A percentile compares a stretch with the other conserved stretches of the same genome.
phyloP scores from a whole-genome alignment of 2,797 vertebrate genomes.

The Lepidocolaptes lacrymiger region DNA sequence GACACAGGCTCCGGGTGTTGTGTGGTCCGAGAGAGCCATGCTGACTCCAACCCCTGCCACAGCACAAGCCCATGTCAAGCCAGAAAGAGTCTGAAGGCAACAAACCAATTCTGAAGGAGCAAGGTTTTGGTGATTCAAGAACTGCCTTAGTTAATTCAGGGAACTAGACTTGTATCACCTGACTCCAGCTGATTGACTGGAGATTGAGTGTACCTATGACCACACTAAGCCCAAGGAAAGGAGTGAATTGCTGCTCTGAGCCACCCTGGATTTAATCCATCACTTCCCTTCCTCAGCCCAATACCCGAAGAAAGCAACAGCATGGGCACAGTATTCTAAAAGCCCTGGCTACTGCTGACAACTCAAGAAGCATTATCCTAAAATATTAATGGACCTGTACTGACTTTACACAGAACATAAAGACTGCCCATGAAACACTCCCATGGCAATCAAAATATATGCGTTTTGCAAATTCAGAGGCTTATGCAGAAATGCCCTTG shows the following conservation, averaged over 20 bases:
- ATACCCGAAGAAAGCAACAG: neutral
- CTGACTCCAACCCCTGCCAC: slow-evolving; percentile 26
- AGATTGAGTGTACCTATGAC: accelerated
- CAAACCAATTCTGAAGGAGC: neutral
- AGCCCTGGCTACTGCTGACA: neutral
- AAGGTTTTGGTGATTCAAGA: neutral
- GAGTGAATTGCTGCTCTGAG: neutral
- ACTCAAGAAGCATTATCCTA: neutral
- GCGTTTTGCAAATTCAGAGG: slow-evolving; percentile 9
- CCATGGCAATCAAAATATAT: neutral
- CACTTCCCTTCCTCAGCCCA: neutral
- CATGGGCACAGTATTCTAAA: neutral
- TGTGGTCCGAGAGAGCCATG: neutral
- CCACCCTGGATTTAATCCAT: neutral
- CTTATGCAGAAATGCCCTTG: neutral
- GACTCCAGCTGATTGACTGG: neutral
- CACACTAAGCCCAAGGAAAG: neutral
- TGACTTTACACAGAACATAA: neutral
- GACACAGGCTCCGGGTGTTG: neutral
- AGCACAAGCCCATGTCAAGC: neutral
- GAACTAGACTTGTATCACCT: accelerated
- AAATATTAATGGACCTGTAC: neutral
- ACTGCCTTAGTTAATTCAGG: neutral
- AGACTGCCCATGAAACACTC: neutral
- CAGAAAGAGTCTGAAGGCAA: slow-evolving; percentile 28